Base-by-base conservation (phyloP, 1,140 invertebrate species). In the Listronotus bonariensis region DNA sequence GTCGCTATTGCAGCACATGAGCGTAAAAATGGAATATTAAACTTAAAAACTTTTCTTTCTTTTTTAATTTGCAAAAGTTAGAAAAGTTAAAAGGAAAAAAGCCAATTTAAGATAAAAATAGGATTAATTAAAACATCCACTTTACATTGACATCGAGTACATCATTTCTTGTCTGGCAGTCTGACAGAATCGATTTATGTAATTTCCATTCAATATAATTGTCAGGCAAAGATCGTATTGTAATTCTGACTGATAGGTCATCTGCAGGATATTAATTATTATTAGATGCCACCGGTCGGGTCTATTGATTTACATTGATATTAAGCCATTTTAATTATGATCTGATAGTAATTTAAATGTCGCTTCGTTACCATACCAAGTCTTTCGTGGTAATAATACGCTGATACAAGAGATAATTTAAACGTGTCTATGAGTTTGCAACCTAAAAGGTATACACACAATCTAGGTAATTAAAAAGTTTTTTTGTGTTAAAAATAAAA, bases 221-320 rank as follows among this genome's bases (percentile, higher is more conserved):
- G 59, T 62, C 59, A 62, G 51, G 12, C 59, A 54, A 60, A 62
- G 59, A 62, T 54, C 59, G 34, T 18, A 34, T 62, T 53, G 49
- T 62, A 62, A 62, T 62, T 15, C 49, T 46, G 59, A 62, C 18
- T 46, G 59, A 62, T 62, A 53, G 59, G 59, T 62, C 59, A 62
- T 53, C 59, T 41, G 59, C 59, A 34, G 59, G 59, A 62, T 62
- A 62, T 62, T 62, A 62, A 62, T 62, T 62, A 62, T 51, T 62
- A 54, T 62, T 62, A 54, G 59, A 62, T 62, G 59, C 49, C 59
- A 62, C 59, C 51, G 51, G 51, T 32, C 46, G 40, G 58, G 49
- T 17, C 59, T 20, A 62, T 62, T 62, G 59, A 62, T 62, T 62
- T 49, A 62, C 59, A 62, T 53, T 17, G 51, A 49, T 54, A 62